Conservation (phyloP, 2,113 vertebrate genomes). For the Madoqua kirkii region DNA sequence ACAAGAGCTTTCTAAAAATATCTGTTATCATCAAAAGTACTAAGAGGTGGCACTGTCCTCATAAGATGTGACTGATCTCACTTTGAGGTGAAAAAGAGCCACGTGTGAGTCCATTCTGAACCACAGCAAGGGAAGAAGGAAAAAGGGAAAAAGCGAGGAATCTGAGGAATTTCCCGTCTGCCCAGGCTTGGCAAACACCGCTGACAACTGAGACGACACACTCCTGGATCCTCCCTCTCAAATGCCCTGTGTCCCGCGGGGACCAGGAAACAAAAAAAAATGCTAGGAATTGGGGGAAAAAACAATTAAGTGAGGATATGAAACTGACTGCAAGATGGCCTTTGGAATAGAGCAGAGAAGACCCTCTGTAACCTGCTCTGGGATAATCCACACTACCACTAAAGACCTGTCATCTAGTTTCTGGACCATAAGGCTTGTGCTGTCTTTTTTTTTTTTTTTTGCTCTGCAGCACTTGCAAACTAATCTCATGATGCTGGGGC, state of each 20-base stretch:
- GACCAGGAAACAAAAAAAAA: background rate
- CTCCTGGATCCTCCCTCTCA: background rate
- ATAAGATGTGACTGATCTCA: background rate
- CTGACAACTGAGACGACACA: background rate
- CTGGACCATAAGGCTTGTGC: background rate
- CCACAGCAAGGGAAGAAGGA: background rate
- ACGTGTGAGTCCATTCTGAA: background rate
- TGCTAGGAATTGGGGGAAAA: background rate
- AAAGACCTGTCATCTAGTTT: background rate
- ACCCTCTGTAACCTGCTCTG: background rate
- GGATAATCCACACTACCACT: background rate
- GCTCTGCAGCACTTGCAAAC: background rate
- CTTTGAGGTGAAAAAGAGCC: slow-evolving; percentile 15
- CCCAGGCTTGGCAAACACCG: background rate
- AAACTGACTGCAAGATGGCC: background rate
- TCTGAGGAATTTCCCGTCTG: background rate
- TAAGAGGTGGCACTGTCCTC: background rate
- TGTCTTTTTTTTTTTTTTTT: background rate
- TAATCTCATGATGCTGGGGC: background rate
- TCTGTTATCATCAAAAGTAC: background rate
- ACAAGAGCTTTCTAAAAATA: slow-evolving; percentile 33
- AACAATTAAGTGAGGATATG: background rate
- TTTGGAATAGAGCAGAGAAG: background rate
- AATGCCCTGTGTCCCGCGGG: background rate
- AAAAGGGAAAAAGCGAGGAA: background rate